These are phyloP conservation scores for Drosophila erecta DNA, from an alignment of 1,140 invertebrate genomes.

Conservation along the genomic window DNA sequence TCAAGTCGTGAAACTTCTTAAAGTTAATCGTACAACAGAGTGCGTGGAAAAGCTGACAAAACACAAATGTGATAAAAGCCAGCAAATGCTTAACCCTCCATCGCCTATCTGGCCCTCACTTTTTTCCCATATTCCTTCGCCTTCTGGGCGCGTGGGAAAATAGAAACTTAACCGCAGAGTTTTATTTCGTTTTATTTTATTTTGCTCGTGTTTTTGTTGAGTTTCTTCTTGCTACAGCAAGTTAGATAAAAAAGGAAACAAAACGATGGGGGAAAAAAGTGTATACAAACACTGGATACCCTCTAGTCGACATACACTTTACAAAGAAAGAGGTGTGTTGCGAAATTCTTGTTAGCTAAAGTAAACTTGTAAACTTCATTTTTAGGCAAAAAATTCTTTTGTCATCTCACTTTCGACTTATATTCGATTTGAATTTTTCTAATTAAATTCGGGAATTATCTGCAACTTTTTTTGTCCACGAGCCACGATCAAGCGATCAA, in stretches of 20 bases:
- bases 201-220: constrained; percentile 25
- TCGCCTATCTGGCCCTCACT: constrained; percentile 1
- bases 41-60: constrained; percentile 49
- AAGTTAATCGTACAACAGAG: constrained; percentile 43
- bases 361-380: not conserved
- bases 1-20: constrained; percentile 57
- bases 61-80: constrained; percentile 65
- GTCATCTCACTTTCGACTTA: too few species aligned
- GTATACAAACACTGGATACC: not conserved
- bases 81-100: constrained; percentile 42
- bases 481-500: not conserved
- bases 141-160: constrained; percentile 56
- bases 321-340: not conserved
- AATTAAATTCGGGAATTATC: constrained; percentile 16
- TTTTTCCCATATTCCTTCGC: constrained; percentile 37
- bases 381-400: too few species aligned
- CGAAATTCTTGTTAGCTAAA: too few species aligned
- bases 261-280: not conserved
- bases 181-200: constrained; percentile 34
- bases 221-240: constrained; percentile 29
- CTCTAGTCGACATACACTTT: not conserved
- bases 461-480: constrained; percentile 11
- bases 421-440: not conserved
- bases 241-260: constrained; percentile 54
- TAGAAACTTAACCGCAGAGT: constrained; percentile 57